Conservation (phyloP, 2,797 vertebrate species). For the Propithecus deckenii region DNA sequence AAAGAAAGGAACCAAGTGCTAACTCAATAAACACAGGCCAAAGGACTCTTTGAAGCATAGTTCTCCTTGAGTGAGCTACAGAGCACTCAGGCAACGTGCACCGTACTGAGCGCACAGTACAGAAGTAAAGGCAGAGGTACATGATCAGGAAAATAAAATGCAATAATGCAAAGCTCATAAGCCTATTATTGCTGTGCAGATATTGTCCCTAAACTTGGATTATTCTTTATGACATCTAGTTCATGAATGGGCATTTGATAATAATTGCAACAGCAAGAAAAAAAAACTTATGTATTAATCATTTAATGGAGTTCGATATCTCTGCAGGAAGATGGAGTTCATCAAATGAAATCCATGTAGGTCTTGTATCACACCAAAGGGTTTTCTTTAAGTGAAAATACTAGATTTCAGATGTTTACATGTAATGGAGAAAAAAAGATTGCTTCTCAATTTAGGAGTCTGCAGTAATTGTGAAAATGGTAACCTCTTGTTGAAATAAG, state of each 20-base stretch:
- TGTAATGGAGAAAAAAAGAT: neutral
- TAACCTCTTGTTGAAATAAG: conserved; percentile 2
- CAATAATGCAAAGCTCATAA: neutral
- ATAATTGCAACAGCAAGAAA: neutral
- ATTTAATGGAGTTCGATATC: neutral
- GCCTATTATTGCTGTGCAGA: neutral
- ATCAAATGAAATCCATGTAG: neutral
- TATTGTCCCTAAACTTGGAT: neutral
- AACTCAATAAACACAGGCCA: neutral
- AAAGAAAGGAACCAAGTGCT: neutral
- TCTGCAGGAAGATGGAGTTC: neutral
- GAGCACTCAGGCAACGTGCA: neutral
- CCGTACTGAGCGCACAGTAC: neutral
- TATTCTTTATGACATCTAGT: neutral
- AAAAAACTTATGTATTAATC: neutral
- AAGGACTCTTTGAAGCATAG: neutral
- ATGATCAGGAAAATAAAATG: neutral
- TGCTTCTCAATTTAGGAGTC: neutral
- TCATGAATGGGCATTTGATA: neutral
- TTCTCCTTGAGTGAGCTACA: neutral
- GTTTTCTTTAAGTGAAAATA: neutral
- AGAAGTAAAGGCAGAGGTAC: neutral
- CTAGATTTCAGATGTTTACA: neutral
- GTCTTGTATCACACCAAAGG: neutral
- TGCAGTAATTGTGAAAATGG: neutral